phyloP scores from a whole-genome alignment of 2,797 vertebrate species.

The Buphagus erythrorhynchus region DNA sequence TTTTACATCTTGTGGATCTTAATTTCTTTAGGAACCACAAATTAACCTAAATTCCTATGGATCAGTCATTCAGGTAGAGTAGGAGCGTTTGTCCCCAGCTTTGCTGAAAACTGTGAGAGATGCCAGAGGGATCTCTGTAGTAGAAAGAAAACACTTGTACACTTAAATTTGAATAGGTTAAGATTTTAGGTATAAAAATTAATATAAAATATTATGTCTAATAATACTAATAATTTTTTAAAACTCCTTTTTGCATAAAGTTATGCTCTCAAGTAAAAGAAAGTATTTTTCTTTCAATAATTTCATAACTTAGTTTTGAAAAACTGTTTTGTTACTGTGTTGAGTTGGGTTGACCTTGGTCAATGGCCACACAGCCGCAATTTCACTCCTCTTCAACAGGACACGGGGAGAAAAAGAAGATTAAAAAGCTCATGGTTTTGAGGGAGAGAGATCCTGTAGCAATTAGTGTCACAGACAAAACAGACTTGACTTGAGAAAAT shows the following conservation, averaged over 20 bases:
- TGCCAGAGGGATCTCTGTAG: too few species aligned
- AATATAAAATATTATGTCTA: neutral
- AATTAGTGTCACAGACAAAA: neutral
- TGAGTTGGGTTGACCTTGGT: neutral
- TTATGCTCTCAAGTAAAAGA: neutral
- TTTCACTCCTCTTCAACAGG: neutral
- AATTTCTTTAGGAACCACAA: neutral
- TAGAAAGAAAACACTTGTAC: neutral
- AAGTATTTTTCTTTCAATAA: neutral
- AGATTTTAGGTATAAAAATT: neutral
- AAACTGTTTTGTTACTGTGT: neutral
- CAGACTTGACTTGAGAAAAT: neutral
- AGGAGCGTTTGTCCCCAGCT: neutral
- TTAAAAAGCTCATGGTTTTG: fast-evolving
- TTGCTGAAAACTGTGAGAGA: neutral
- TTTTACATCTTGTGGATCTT: neutral
- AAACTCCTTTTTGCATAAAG: neutral
- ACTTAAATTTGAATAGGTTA: neutral
- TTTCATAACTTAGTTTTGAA: neutral
- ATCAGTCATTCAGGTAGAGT: neutral
- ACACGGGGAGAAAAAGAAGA: neutral
- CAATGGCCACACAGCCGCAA: neutral
- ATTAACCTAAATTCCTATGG: neutral
- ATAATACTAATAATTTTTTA: neutral
- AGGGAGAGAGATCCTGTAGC: neutral